These are phyloP conservation scores for Rhinoptilus africanus DNA, from an alignment of 2,113 vertebrate species.

Conservation along the genomic window DNA sequence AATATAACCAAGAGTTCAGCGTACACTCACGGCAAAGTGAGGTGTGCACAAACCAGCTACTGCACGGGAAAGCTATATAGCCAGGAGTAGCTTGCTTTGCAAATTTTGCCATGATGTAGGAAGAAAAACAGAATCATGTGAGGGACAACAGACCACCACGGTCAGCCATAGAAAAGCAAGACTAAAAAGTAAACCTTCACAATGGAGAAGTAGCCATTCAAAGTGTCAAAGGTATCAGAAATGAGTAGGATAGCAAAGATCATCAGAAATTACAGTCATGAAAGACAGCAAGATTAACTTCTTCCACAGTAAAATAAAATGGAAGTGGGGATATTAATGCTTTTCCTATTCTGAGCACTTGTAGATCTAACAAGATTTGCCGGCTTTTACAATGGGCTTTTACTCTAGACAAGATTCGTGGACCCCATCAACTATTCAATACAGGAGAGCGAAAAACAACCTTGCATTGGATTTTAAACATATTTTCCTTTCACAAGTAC, in stretches of 20 bases:
- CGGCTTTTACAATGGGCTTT: accelerated
- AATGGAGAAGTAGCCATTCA: not conserved
- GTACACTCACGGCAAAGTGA: not conserved
- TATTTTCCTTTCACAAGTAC: not conserved
- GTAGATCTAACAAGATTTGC: not conserved
- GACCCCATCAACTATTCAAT: not conserved
- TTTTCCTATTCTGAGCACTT: not conserved
- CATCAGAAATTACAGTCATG: not conserved
- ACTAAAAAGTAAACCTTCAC: not conserved
- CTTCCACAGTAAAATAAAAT: not conserved
- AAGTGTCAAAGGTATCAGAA: not conserved
- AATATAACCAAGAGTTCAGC: not conserved
- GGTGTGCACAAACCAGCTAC: not conserved
- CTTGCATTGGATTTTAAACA: not conserved
- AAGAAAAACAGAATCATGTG: not conserved
- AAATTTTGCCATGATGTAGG: not conserved
- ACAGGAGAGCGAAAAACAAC: not conserved
- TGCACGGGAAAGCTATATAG: not conserved
- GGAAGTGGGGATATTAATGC: not conserved
- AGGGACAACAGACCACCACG: not conserved
- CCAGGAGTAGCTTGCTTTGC: not conserved
- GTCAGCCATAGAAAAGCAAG: not conserved
- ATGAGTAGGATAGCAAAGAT: not conserved
- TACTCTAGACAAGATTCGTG: not conserved
- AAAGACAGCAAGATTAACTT: not conserved